Conservation (phyloP, 1,140 invertebrate genomes). For the Orius insidiosus region DNA sequence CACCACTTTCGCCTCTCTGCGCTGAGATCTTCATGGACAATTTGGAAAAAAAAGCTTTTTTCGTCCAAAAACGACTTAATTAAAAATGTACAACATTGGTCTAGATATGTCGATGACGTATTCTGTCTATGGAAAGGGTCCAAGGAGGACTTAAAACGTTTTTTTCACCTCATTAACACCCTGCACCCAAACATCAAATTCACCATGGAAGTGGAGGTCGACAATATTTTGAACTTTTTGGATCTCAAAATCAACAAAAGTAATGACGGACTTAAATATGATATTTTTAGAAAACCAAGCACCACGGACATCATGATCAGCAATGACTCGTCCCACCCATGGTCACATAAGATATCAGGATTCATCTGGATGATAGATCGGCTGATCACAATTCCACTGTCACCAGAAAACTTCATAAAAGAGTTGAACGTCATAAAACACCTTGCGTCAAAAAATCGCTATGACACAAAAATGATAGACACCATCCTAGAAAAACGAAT, state of each 20-base stretch:
- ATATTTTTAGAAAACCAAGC: slow-evolving; percentile 3
- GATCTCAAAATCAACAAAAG: not conserved
- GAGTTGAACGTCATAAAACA: not conserved
- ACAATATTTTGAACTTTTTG: not conserved
- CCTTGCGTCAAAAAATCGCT: slow-evolving; percentile 2
- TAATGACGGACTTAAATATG: not conserved
- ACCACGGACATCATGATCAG: not conserved
- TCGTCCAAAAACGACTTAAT: not conserved
- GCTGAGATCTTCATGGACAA: slow-evolving; percentile 3
- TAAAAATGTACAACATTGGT: not conserved
- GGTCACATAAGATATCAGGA: slow-evolving; percentile 1
- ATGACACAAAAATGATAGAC: too few relatives aligned
- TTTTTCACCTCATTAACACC: not conserved
- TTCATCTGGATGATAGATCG: not conserved
- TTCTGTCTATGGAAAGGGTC: not conserved
- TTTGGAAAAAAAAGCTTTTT: not conserved
- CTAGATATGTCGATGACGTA: slow-evolving; percentile 5
- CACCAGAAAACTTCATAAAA: not conserved
- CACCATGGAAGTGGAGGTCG: not conserved
- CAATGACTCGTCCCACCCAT: not conserved
- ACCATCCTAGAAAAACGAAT: too few relatives aligned
- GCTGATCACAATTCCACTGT: not conserved
- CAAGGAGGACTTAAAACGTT: not conserved
- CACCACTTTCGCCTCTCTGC: not conserved
- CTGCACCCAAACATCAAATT: slow-evolving; percentile 7